Evolutionary conservation across 1,140 invertebrate genomes (phyloP), one percentile per base, ranked within the genome.

Genomic region (Dolichoris vasculosae): DNA sequence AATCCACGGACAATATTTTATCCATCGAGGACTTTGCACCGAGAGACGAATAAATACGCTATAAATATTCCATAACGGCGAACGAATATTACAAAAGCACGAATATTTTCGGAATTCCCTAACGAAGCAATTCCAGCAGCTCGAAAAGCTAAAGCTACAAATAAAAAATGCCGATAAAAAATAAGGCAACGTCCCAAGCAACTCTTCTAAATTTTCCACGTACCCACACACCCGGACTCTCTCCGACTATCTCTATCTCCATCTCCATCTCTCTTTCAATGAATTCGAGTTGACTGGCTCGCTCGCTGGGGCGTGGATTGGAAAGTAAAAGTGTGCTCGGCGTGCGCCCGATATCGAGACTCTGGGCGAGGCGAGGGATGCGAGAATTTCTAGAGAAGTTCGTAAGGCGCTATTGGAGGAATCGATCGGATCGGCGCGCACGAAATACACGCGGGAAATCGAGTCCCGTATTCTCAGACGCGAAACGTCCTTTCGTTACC

Each of bases 291-390:
- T 40, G 38, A 40, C 40, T 81, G 63, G 30, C 35, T 82, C n/a
- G 11, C 46, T 86, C 73, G 84, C 64, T 73, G 63, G 43, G 75
- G 76, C 55, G 82, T 73, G 76, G 79, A 76, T 73, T 81, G 85
- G 87, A 86, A 88, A 87, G 83, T 87, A 87, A 87, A 86, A 87
- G 87, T 87, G 86, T 75, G 80, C 82, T 48, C 59, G 84, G 87
- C 86, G 83, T 35, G 38, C 73, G 67, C 73, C 63, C 20, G 55
- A 82, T 71, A 82, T 73, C 69, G 79, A 55, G 48, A 43, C 71
- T 46, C 48, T 30, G 63, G 69, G 86, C 82, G 79, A 80, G 73
- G 46, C 78, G 82, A 51, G 43, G 64, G 63, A 81, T 17, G 40
- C 30, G 55, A 64, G 26, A 6, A 63, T 23, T 55, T 63, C 6